These are phyloP conservation scores for Bubo blakistoni DNA, from an alignment of 2,113 vertebrate species.

Conservation along the genomic window DNA sequence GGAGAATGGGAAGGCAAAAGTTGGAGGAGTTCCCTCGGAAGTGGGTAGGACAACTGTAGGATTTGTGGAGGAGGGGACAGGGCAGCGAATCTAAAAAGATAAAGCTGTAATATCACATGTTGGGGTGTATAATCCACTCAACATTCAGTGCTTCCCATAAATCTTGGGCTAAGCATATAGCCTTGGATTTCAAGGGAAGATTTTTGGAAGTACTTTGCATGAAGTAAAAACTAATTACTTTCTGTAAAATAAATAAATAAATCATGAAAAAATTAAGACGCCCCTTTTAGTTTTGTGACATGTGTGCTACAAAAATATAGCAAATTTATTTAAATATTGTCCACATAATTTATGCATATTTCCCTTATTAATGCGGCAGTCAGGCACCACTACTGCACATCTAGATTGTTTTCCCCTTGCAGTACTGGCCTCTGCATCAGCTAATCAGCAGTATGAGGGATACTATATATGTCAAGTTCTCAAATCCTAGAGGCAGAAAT, in stretches of 20 bases:
- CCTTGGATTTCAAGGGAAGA: background rate
- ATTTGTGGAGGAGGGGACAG: background rate
- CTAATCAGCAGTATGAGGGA: background rate
- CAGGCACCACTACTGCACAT: background rate
- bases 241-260: background rate
- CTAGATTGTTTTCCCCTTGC: background rate
- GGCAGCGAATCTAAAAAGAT: background rate
- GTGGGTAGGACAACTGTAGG: background rate
- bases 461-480: background rate
- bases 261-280: background rate
- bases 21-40: background rate
- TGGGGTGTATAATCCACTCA: background rate
- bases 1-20: background rate
- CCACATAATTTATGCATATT: background rate
- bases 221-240: background rate
- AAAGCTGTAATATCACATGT: background rate
- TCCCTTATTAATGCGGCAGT: background rate
- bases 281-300: background rate
- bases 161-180: background rate
- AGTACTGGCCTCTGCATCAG: background rate
- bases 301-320: background rate
- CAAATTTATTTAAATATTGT: background rate
- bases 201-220: background rate
- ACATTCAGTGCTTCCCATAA: background rate
- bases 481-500: slow-evolving; percentile 13